These are phyloP conservation scores for Pogoniulus pusillus DNA, from an alignment of 2,797 vertebrate genomes.

Conservation along the genomic window DNA sequence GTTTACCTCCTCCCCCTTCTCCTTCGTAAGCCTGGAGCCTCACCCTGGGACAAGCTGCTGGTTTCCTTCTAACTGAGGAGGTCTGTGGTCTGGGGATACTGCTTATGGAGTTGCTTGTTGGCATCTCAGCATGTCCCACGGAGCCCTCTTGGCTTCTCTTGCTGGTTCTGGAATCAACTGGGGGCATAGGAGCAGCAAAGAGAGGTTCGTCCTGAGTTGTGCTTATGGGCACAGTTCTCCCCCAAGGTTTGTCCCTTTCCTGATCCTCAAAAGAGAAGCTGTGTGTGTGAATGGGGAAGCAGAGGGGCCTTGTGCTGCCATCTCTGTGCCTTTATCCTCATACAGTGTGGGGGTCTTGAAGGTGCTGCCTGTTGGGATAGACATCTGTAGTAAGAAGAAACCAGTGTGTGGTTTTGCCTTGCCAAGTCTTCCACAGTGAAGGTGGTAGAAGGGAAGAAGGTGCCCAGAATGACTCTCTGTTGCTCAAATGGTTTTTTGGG, in stretches of 20 bases:
- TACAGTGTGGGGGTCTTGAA: neutral
- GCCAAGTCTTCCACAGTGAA: neutral
- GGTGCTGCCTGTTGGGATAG: neutral
- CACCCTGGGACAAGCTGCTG: accelerated
- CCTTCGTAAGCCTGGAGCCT: neutral
- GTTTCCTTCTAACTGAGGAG: neutral
- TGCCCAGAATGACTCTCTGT: neutral
- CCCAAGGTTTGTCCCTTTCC: neutral
- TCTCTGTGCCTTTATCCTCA: accelerated
- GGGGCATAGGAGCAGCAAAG: accelerated
- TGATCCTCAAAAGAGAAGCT: neutral
- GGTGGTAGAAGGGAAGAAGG: neutral
- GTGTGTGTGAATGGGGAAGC: neutral
- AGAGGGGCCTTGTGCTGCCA: neutral
- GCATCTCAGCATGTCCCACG: accelerated
- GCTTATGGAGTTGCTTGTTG: neutral
- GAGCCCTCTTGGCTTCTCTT: neutral
- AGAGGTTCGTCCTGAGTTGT: neutral
- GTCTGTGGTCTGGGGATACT: neutral
- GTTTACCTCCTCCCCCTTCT: neutral
- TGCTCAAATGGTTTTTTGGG: neutral
- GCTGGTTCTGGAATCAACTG: neutral
- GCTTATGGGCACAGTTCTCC: too few species aligned
- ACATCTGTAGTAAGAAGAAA: neutral
- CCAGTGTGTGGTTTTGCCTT: neutral